A percentile compares a stretch with the other conserved stretches of the same genome.
Evolutionary conservation across 1,140 invertebrate species (phyloP).

Genomic region (Pseudomyrmex concolor): DNA sequence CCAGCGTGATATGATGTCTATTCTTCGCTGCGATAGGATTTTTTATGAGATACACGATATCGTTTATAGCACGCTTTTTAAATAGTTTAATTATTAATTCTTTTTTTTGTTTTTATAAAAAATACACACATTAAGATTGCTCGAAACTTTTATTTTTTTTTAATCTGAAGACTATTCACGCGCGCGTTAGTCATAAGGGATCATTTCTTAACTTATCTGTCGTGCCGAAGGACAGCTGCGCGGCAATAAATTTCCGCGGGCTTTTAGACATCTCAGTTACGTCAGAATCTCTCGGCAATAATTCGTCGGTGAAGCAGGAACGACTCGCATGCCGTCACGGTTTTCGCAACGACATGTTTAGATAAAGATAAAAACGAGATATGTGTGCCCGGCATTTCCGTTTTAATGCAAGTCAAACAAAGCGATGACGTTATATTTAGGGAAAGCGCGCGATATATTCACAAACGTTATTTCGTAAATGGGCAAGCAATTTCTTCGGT

Average conservation of each 20-base stretch:
- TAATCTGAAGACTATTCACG: no score
- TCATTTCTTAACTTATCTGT: slow-evolving; percentile 35
- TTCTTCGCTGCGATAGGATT: neutral
- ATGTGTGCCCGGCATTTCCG: slow-evolving; percentile 24
- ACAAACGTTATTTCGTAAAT: slow-evolving; percentile 41
- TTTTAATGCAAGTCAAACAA: slow-evolving; percentile 57
- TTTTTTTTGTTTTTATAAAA: neutral
- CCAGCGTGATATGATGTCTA: neutral
- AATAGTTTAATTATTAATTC: no score
- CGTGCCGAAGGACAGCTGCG: slow-evolving; percentile 14
- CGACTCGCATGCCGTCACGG: slow-evolving; percentile 6
- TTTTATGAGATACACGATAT: neutral
- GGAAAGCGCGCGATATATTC: slow-evolving; percentile 10
- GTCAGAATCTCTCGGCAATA: slow-evolving; percentile 40
- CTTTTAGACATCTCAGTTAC: slow-evolving; percentile 29
- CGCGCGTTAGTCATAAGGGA: neutral
- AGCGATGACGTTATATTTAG: slow-evolving; percentile 24
- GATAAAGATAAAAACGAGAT: slow-evolving; percentile 48
- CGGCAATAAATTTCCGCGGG: slow-evolving; percentile 15
- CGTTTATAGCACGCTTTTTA: no score
- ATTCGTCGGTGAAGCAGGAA: slow-evolving; percentile 28
- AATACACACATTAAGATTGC: neutral
- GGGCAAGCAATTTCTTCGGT: neutral
- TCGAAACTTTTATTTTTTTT: neutral
- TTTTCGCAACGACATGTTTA: slow-evolving; percentile 56